Conservation (phyloP, 2,888 invertebrate species). For the Apomyelois bistriatella region DNA sequence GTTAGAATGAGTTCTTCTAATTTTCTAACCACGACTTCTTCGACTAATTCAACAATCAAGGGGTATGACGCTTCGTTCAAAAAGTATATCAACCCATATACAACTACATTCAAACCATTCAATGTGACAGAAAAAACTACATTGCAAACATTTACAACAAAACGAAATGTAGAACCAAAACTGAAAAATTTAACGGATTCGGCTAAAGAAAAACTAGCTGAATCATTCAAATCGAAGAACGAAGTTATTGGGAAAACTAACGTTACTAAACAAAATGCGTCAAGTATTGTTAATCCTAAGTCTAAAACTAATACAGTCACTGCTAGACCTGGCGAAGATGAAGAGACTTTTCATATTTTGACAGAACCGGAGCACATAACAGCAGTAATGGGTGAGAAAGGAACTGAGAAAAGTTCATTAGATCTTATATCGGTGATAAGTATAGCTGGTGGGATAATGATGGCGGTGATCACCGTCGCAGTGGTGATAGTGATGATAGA, state of each 20-base stretch:
- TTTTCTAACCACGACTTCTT: slow-evolving; percentile 45
- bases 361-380: slow-evolving; percentile 79
- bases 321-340: slow-evolving; percentile 50
- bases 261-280: slow-evolving; percentile 25
- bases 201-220: slow-evolving; percentile 15
- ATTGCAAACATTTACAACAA: slow-evolving; percentile 22
- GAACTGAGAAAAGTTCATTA: slow-evolving; percentile 56
- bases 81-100: slow-evolving; percentile 9
- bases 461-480: slow-evolving; percentile 73
- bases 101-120: slow-evolving; percentile 25
- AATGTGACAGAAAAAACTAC: slow-evolving; percentile 20
- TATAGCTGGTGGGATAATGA: slow-evolving; percentile 74
- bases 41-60: slow-evolving; percentile 38
- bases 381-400: slow-evolving; percentile 71
- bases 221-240: slow-evolving; percentile 19
- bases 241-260: slow-evolving; percentile 24
- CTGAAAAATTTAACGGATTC: slow-evolving; percentile 9
- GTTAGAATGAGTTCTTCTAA: slow-evolving; percentile 49
- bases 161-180: slow-evolving; percentile 17
- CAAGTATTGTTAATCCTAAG: slow-evolving; percentile 26
- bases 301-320: slow-evolving; percentile 43
- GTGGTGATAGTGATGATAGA: slow-evolving; percentile 73
- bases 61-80: slow-evolving; percentile 21
- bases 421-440: slow-evolving; percentile 73
- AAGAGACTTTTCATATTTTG: slow-evolving; percentile 76